phyloP scores from a whole-genome alignment of 2,113 vertebrate genomes.

The Archilochus colubris region DNA sequence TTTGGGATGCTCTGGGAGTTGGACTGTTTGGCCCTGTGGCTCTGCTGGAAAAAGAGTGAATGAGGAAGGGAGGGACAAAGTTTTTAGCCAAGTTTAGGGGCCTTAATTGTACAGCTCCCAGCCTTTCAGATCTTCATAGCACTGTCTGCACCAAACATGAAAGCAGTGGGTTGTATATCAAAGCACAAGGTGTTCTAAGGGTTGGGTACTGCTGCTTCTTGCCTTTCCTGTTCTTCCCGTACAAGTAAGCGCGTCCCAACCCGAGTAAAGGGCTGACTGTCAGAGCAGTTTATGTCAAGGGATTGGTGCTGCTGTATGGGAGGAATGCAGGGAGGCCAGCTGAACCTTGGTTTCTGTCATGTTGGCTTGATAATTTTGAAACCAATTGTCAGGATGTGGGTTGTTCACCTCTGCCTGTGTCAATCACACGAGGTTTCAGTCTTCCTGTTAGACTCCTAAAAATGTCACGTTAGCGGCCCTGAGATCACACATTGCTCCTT shows the following conservation, averaged over 20 bases:
- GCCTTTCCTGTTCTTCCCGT: neutral
- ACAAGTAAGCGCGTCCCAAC: neutral
- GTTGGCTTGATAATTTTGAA: slow-evolving; percentile 9
- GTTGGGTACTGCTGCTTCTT: neutral
- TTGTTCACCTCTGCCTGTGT: neutral
- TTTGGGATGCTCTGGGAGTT: neutral
- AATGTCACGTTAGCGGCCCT: neutral
- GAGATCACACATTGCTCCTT: neutral
- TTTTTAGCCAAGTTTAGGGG: neutral
- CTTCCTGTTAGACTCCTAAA: neutral
- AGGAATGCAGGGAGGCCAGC: slow-evolving; percentile 10
- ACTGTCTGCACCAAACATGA: neutral
- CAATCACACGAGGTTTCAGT: neutral
- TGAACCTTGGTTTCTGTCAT: neutral
- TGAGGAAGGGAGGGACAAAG: neutral
- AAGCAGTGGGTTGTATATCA: neutral
- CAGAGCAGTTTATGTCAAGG: neutral
- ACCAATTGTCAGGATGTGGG: neutral
- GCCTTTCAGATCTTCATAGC: neutral
- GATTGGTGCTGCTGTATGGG: neutral
- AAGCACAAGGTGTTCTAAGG: neutral
- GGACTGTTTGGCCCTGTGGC: neutral
- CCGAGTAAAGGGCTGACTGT: neutral
- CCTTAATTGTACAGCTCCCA: neutral
- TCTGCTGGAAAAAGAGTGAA: neutral